Evolutionary conservation across 2,888 invertebrate genomes (phyloP).

Genomic region (Pseudeuparius sepicola): DNA sequence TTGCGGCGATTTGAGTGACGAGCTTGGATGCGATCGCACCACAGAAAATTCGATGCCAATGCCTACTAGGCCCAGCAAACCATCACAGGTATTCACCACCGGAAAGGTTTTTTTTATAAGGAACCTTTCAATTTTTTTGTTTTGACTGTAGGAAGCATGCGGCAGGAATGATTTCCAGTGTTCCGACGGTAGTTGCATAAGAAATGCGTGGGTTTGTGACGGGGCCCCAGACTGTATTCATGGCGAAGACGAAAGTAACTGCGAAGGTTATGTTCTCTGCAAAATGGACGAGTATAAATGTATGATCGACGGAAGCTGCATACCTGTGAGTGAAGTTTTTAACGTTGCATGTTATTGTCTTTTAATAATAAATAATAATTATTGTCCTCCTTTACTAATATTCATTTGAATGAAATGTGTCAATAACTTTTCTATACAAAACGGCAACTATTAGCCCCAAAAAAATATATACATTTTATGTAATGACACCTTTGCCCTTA

Average conservation of each 20-base stretch:
- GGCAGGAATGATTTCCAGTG: slow-evolving; percentile 49
- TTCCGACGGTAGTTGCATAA: slow-evolving; percentile 37
- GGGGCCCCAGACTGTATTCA: slow-evolving; percentile 45
- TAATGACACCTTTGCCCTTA: too few relatives aligned
- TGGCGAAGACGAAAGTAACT: slow-evolving; percentile 51
- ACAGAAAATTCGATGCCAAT: not conserved
- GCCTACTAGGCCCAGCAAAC: not conserved
- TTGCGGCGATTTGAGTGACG: slow-evolving; percentile 67
- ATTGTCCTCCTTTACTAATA: too few relatives aligned
- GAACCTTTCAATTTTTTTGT: too few relatives aligned
- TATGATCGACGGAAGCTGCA: slow-evolving; percentile 51
- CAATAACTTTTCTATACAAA: too few relatives aligned
- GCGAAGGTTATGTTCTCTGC: slow-evolving; percentile 32
- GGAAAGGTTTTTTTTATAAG: too few relatives aligned
- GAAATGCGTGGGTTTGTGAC: slow-evolving; percentile 45
- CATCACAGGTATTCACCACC: too few relatives aligned
- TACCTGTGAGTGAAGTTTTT: slow-evolving; percentile 40
- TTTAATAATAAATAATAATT: too few relatives aligned
- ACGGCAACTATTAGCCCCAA: too few relatives aligned
- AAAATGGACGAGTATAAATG: slow-evolving; percentile 47
- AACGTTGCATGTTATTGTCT: too few relatives aligned
- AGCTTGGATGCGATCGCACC: slow-evolving; percentile 43
- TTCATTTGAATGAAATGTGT: too few relatives aligned
- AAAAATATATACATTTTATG: too few relatives aligned
- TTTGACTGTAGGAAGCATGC: too few relatives aligned